Percentiles rank a stretch among this genome's conserved stretches.
Evolutionary conservation across 2,888 invertebrate species (phyloP).

Genomic region (Hirtodrosophila histrioides): DNA sequence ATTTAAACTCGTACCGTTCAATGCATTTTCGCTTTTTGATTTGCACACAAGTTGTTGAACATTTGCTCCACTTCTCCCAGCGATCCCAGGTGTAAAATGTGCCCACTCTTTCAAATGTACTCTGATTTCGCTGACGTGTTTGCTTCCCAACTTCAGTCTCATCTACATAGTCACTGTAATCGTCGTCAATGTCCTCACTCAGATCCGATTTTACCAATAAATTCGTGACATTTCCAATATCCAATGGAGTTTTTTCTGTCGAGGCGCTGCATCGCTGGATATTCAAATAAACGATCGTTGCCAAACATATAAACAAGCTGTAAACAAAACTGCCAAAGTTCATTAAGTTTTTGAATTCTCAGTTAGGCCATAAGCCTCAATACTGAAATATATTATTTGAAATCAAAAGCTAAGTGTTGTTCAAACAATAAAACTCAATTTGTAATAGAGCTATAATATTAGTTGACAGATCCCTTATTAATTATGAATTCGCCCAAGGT

Average conservation of each 20-base stretch:
- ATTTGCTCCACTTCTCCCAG: conserved; percentile 90
- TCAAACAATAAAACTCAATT: too few species aligned
- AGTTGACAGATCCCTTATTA: conserved; percentile 4
- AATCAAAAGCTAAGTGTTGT: too few species aligned
- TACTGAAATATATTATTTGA: too few species aligned
- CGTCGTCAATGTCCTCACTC: conserved; percentile 66
- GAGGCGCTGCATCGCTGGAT: conserved; percentile 4
- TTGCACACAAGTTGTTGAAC: conserved; percentile 90
- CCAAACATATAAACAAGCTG: conserved; percentile 19
- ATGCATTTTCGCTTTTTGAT: conserved; percentile 90
- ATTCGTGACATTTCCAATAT: conserved; percentile 11
- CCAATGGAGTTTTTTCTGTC: conserved; percentile 3
- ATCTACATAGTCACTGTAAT: conserved; percentile 69
- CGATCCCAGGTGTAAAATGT: conserved; percentile 86
- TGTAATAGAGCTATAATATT: not conserved
- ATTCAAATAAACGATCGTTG: conserved; percentile 1
- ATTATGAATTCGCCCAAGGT: conserved; percentile 20
- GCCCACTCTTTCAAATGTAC: conserved; percentile 57
- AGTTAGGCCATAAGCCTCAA: too few species aligned
- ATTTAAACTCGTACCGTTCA: conserved; percentile 81
- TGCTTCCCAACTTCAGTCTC: conserved; percentile 53
- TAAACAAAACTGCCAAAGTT: not conserved
- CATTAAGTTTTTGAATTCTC: too few species aligned
- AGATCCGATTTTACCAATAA: conserved; percentile 31
- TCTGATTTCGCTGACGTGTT: conserved; percentile 43